Evolutionary conservation across 2,113 vertebrate species (phyloP), one percentile per base, ranked within the genome.

Genomic region (Hucho hucho): DNA sequence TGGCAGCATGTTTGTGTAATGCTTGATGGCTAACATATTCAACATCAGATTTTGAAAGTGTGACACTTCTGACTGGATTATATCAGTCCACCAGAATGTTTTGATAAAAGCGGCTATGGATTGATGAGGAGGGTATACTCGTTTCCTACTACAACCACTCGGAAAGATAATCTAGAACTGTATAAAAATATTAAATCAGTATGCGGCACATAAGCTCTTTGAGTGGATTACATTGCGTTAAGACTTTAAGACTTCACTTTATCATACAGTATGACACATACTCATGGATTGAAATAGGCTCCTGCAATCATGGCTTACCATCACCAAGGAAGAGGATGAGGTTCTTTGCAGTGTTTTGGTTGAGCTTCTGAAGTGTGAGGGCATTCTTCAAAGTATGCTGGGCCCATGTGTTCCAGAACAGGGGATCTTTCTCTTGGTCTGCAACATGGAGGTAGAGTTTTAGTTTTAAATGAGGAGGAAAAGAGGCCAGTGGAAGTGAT

Each of bases 301-400:
- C 49, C 7, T 11, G 13, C 58, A 6, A 24, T 61, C 58, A 22
- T 24, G 18, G n/a, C 84, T 87, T 87, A 98, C 97, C 97, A 0
- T 99, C 97, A 1, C 97, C 97, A 0, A 99, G 94, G 89, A 99
- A 99, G 77, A 99, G 89, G 87, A 99, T 96, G 86, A 96, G 64
- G 69, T 99, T 99, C 86, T 96, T 97, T 58, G 97, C 97, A 77
- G 91, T 80, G 0, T 97, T 96, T 75, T 87, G 94, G 76, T 98
- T 98, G 81, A 95, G 95, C 0, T 64, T 81, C 81, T 98, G 95
- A 16, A 96, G 91, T 0, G 0, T 69, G 86, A 99, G 87, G 0
- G 98, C 96, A 0, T 87, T 79, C 80, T 69, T 86, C 75, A 99
- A 90, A 3, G 96, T 95, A 24, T 74, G 74, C 87, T 98, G 97